These are phyloP conservation scores for Mystacornis crossleyi DNA, from an alignment of 2,113 vertebrate species.

Conservation along the genomic window DNA sequence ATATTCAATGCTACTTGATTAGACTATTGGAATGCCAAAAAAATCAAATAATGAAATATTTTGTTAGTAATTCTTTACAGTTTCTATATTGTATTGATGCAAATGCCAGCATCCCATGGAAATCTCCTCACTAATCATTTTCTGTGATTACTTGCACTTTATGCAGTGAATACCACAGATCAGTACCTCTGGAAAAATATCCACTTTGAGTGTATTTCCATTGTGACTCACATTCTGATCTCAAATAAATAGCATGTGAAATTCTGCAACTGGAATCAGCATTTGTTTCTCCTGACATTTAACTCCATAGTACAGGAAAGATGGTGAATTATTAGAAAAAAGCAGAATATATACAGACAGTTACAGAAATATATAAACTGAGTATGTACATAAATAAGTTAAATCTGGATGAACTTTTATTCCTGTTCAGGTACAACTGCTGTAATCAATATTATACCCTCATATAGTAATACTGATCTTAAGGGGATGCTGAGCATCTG, in stretches of 20 bases:
- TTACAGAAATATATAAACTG: background rate
- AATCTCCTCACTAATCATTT: background rate
- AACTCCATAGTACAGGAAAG: background rate
- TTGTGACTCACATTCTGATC: background rate
- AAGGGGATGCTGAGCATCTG: background rate
- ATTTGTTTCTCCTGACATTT: background rate
- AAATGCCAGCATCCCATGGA: background rate
- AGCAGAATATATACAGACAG: background rate
- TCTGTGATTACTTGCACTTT: background rate
- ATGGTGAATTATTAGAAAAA: background rate
- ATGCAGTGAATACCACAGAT: background rate
- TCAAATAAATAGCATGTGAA: background rate
- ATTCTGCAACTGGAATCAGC: background rate
- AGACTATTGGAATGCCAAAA: background rate
- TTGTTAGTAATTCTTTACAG: background rate
- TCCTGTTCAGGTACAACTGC: background rate
- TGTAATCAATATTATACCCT: background rate
- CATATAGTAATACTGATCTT: background rate
- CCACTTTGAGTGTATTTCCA: background rate
- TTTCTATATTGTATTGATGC: background rate
- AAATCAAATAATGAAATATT: background rate
- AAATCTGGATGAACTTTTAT: background rate
- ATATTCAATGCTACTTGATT: background rate
- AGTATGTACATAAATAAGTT: background rate
- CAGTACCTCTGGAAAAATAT: background rate